Percentiles rank a stretch among this genome's conserved stretches.
Conservation (phyloP, 1,140 invertebrate genomes). For the Antheraea pernyi region DNA sequence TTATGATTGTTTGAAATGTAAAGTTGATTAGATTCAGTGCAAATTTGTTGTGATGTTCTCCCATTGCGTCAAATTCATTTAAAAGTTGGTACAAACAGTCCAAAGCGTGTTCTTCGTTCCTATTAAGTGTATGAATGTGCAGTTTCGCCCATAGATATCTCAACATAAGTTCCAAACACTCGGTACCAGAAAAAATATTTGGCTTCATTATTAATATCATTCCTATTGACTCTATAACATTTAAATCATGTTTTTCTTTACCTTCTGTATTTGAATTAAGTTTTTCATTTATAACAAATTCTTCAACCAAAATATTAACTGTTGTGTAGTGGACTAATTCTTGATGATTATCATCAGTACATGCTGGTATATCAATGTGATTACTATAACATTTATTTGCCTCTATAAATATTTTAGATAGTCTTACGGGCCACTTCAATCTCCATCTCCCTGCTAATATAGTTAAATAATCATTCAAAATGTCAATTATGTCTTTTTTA, state of each 20-base stretch:
- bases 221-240: slow-evolving; percentile 61
- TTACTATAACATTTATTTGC: slow-evolving; percentile 79
- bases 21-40: slow-evolving; percentile 62
- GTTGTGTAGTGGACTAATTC: slow-evolving; percentile 79
- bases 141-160: slow-evolving; percentile 69
- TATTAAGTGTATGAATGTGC: slow-evolving; percentile 64
- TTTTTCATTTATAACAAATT: slow-evolving; percentile 81
- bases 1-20: slow-evolving; percentile 62
- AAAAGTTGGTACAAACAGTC: slow-evolving; percentile 68
- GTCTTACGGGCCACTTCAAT: slow-evolving; percentile 81
- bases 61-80: slow-evolving; percentile 71
- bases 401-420: slow-evolving; percentile 81
- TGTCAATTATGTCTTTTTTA: slow-evolving; percentile 81
- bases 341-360: slow-evolving; percentile 70
- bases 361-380: slow-evolving; percentile 80
- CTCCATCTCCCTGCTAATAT: slow-evolving; percentile 82
- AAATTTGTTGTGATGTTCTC: slow-evolving; percentile 53
- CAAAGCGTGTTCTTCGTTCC: slow-evolving; percentile 62
- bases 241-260: slow-evolving; percentile 50
- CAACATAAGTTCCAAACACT: slow-evolving; percentile 58
- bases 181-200: slow-evolving; percentile 53
- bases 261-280: slow-evolving; percentile 57
- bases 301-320: slow-evolving; percentile 83
- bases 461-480: slow-evolving; percentile 81
- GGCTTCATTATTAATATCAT: slow-evolving; percentile 69